phyloP scores from a whole-genome alignment of 2,797 vertebrate genomes.

The Smutsia gigantea region DNA sequence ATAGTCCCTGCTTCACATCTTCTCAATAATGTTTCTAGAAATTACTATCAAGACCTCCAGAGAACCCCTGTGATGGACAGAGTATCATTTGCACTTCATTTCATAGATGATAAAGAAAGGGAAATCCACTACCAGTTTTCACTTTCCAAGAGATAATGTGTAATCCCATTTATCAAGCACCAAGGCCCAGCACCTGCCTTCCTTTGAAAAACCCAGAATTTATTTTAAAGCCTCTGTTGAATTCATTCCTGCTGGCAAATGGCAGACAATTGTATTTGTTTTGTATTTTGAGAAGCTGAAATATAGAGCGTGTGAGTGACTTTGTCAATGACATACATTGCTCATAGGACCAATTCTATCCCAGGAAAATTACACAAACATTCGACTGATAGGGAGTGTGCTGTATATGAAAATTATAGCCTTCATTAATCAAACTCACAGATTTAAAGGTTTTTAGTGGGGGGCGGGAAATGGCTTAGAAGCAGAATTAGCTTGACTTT shows the following conservation, averaged over 20 bases:
- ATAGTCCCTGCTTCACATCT: constrained; percentile 31
- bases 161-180: neutral
- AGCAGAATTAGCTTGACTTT: neutral
- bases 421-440: neutral
- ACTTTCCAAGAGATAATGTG: neutral
- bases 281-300: neutral
- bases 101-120: constrained; percentile 46
- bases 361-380: neutral
- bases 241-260: neutral
- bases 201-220: neutral
- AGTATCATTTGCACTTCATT: constrained; percentile 36
- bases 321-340: neutral
- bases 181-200: neutral
- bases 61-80: neutral
- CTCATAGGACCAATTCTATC: neutral
- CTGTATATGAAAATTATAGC: constrained; percentile 8
- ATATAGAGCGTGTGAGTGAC: neutral
- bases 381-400: neutral
- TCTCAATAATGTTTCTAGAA: constrained; percentile 42
- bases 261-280: neutral
- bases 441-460: neutral
- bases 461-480: neutral
- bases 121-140: neutral
- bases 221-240: neutral
- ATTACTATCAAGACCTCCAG: neutral